These are phyloP conservation scores for Apeira syringaria DNA, from an alignment of 2,888 invertebrate genomes.

Conservation along the genomic window DNA sequence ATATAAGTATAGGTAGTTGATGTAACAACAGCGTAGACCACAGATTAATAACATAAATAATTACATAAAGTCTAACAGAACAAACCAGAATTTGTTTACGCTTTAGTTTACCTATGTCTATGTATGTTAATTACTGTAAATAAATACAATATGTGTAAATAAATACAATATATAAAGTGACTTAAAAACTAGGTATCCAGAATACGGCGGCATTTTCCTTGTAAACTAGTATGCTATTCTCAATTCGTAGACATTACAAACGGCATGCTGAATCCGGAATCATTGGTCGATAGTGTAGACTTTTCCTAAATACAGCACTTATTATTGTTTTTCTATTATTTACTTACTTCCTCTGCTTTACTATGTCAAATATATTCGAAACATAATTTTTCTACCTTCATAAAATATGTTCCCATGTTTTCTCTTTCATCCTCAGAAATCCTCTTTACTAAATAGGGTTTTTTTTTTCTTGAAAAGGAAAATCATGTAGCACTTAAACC, in stretches of 20 bases:
- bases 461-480: neutral
- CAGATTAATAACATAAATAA: too few relatives aligned
- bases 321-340: too few relatives aligned
- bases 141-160: too few relatives aligned
- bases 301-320: constrained; percentile 15
- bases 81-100: too few relatives aligned
- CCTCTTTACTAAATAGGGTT: constrained; percentile 1
- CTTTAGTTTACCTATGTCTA: too few relatives aligned
- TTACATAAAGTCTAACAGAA: too few relatives aligned
- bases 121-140: too few relatives aligned
- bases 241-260: constrained; percentile 15
- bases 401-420: constrained; percentile 1
- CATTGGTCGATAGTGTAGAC: constrained; percentile 15
- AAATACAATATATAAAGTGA: too few relatives aligned
- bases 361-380: neutral
- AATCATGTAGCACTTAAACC: neutral
- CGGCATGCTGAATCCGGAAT: constrained; percentile 18
- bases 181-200: too few relatives aligned
- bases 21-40: too few relatives aligned
- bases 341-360: neutral
- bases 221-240: constrained; percentile 16
- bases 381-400: neutral
- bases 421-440: constrained; percentile 3
- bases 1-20: too few relatives aligned
- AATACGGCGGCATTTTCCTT: constrained; percentile 19